Evolutionary conservation across 2,797 vertebrate species (phyloP).

Genomic region (Onychomys leucogaster): DNA sequence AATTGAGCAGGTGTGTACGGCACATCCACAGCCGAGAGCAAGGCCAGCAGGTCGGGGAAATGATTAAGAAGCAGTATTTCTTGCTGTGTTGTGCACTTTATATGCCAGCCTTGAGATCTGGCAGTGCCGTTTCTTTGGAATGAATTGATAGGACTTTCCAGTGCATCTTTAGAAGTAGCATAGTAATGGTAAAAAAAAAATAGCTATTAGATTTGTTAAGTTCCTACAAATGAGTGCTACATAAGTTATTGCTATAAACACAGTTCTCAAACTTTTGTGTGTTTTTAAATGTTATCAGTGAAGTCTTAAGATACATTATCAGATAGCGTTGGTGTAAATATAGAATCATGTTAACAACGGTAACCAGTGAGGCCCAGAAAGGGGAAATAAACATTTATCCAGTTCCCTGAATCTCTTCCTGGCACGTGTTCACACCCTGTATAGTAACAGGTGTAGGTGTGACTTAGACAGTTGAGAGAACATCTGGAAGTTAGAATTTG

Average conservation of each 20-base stretch:
- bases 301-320: not conserved
- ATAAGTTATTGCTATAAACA: conserved; percentile 21
- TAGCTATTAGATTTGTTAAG: not conserved
- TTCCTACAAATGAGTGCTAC: not conserved
- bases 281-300: conserved; percentile 47
- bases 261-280: not conserved
- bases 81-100: not conserved
- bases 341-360: conserved; percentile 23
- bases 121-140: not conserved
- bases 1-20: conserved; percentile 91
- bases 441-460: not conserved
- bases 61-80: not conserved
- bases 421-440: not conserved
- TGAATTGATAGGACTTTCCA: not conserved
- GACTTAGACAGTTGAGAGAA: not conserved
- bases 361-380: not conserved
- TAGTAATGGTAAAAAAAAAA: conserved; percentile 1
- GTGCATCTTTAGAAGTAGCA: not conserved
- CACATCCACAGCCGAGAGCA: not conserved
- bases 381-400: not conserved
- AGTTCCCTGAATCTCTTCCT: not conserved
- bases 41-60: not conserved
- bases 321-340: conserved; percentile 52
- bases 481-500: conserved; percentile 28
- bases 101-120: not conserved